Evolutionary conservation across 1,140 invertebrate species (phyloP).

Genomic region (Onthophagus taurus): DNA sequence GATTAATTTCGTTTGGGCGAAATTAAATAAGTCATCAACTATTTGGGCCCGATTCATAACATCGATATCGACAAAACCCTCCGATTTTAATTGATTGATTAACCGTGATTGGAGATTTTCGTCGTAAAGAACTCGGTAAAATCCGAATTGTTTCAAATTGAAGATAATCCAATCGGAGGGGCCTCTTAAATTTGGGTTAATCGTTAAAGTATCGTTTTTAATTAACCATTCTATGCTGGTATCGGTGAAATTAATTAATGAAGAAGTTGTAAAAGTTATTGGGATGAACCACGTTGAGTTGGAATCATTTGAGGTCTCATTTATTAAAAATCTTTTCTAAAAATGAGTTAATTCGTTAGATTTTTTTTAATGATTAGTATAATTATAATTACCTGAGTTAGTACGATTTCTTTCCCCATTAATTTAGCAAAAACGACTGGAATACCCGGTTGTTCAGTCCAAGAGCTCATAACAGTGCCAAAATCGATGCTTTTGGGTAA

Average conservation of each 20-base stretch:
- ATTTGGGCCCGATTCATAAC: slow-evolving; percentile 52
- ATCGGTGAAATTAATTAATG: slow-evolving; percentile 44
- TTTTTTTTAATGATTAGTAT: background rate
- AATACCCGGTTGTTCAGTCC: slow-evolving; percentile 65
- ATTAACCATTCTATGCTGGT: slow-evolving; percentile 40
- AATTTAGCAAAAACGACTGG: slow-evolving; percentile 54
- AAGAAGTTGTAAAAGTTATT: slow-evolving; percentile 45
- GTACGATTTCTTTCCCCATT: slow-evolving; percentile 35
- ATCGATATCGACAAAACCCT: slow-evolving; percentile 39
- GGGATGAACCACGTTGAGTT: slow-evolving; percentile 46
- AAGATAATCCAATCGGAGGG: slow-evolving; percentile 55
- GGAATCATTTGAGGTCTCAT: background rate
- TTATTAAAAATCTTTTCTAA: slow-evolving; percentile 22
- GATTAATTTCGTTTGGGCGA: slow-evolving; percentile 38
- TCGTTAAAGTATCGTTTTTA: slow-evolving; percentile 21
- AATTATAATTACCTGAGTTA: slow-evolving; percentile 40
- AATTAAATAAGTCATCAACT: slow-evolving; percentile 43
- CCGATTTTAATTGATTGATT: slow-evolving; percentile 37
- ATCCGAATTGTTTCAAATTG: slow-evolving; percentile 56
- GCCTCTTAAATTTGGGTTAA: slow-evolving; percentile 16
- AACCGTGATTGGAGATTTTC: slow-evolving; percentile 41
- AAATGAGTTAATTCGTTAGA: slow-evolving; percentile 8
- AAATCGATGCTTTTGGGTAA: slow-evolving; percentile 4
- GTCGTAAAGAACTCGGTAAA: slow-evolving; percentile 57
- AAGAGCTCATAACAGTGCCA: slow-evolving; percentile 50